Percentiles rank a stretch among this genome's conserved stretches.
Evolutionary conservation across 2,888 invertebrate genomes (phyloP).

Genomic region (Digitonthophagus gazella): DNA sequence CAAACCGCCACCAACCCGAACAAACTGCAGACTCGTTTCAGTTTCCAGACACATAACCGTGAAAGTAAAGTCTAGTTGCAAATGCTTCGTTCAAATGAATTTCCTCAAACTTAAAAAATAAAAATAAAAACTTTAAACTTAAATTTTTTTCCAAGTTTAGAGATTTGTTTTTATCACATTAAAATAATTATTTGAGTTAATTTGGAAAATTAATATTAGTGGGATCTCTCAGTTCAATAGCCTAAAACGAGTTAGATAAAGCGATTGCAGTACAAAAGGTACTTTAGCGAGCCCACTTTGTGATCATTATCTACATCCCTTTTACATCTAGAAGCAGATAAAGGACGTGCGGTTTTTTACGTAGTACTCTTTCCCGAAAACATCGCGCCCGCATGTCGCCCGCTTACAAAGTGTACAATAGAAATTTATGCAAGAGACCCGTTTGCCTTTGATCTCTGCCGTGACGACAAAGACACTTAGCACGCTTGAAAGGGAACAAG

Average conservation of each 20-base stretch:
- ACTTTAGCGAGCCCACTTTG: neutral
- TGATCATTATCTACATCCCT: neutral
- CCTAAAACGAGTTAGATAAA: neutral
- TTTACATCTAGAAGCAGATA: conserved; percentile 11
- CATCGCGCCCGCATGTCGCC: conserved; percentile 1
- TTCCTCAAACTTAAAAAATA: neutral
- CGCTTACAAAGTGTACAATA: conserved; percentile 22
- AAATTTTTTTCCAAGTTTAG: too few relatives aligned
- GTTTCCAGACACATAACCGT: conserved; percentile 35
- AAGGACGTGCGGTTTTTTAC: conserved; percentile 9
- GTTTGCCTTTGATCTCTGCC: conserved; percentile 26
- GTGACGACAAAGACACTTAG: conserved; percentile 24
- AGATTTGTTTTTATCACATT: neutral
- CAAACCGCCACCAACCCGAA: neutral
- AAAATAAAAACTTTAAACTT: neutral
- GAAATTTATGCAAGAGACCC: conserved; percentile 27
- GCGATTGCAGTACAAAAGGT: neutral
- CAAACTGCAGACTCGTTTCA: conserved; percentile 25
- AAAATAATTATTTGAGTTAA: neutral
- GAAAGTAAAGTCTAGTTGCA: conserved; percentile 37
- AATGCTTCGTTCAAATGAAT: conserved; percentile 39
- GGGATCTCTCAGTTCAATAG: conserved; percentile 1
- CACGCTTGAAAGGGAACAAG: conserved; percentile 26
- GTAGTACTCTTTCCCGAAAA: neutral
- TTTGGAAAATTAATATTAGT: neutral